Evolutionary conservation across 2,113 vertebrate species (phyloP).

Genomic region (Pampusana beccarii): DNA sequence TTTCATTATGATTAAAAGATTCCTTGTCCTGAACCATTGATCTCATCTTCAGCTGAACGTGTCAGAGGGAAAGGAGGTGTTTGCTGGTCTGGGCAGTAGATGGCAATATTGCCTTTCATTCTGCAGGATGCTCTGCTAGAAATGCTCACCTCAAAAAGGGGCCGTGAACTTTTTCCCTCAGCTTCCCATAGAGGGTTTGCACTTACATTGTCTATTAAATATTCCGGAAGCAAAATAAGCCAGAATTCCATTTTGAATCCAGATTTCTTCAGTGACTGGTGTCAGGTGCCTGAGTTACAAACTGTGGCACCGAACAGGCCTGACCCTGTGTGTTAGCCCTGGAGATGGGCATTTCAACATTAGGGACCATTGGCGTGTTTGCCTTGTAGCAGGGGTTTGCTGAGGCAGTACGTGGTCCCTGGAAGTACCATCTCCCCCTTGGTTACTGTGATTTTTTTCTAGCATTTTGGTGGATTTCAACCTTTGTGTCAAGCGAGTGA

Average conservation of each 20-base stretch:
- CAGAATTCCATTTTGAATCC: neutral
- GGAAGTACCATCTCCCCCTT: neutral
- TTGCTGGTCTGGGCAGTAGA: neutral
- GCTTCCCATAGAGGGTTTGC: neutral
- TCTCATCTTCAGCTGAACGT: neutral
- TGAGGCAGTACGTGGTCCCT: neutral
- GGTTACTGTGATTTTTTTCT: neutral
- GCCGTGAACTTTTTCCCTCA: constrained; percentile 58
- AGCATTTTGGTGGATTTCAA: neutral
- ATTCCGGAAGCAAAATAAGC: constrained; percentile 11
- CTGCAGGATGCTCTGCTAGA: neutral
- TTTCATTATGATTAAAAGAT: constrained; percentile 53
- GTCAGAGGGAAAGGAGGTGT: neutral
- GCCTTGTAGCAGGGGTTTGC: neutral
- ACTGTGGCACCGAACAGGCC: neutral
- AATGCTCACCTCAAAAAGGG: constrained; percentile 41
- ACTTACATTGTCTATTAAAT: neutral
- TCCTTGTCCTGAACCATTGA: constrained; percentile 24
- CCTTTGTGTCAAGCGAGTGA: neutral
- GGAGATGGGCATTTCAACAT: neutral
- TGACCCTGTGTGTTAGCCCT: neutral
- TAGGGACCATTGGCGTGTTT: neutral
- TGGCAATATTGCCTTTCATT: constrained; percentile 73
- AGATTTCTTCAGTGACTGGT: neutral
- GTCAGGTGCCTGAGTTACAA: neutral